Percentiles rank a stretch among this genome's conserved stretches.
Conservation (phyloP, 1,140 invertebrate genomes). For the Procambarus virginalis region DNA sequence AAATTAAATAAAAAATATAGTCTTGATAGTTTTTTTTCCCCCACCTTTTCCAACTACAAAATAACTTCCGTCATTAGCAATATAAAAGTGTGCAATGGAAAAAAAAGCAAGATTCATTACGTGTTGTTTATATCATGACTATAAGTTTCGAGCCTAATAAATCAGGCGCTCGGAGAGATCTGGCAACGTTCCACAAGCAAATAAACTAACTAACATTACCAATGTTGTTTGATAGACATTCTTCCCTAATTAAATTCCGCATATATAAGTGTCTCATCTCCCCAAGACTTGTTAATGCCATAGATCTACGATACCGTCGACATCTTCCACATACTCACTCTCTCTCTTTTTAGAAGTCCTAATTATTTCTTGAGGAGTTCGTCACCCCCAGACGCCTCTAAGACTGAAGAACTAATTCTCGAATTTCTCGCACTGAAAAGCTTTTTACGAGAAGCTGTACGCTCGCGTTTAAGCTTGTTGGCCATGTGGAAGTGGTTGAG, state of each 20-base stretch:
- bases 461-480: too few species aligned
- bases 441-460: too few species aligned
- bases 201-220: neutral
- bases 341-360: too few species aligned
- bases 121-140: neutral
- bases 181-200: neutral
- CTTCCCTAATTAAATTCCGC: conserved; percentile 36
- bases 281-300: neutral
- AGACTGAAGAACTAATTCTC: too few species aligned
- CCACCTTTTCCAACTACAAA: neutral
- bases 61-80: neutral
- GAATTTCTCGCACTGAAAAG: too few species aligned
- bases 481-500: too few species aligned
- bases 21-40: too few species aligned
- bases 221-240: conserved; percentile 37
- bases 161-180: neutral
- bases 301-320: neutral
- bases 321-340: too few species aligned
- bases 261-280: neutral
- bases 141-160: neutral
- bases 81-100: neutral
- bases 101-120: neutral
- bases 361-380: too few species aligned
- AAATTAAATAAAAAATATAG: too few species aligned
- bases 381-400: too few species aligned